Evolutionary conservation across 1,140 invertebrate genomes (phyloP).

Genomic region (Palaemon carinicauda): DNA sequence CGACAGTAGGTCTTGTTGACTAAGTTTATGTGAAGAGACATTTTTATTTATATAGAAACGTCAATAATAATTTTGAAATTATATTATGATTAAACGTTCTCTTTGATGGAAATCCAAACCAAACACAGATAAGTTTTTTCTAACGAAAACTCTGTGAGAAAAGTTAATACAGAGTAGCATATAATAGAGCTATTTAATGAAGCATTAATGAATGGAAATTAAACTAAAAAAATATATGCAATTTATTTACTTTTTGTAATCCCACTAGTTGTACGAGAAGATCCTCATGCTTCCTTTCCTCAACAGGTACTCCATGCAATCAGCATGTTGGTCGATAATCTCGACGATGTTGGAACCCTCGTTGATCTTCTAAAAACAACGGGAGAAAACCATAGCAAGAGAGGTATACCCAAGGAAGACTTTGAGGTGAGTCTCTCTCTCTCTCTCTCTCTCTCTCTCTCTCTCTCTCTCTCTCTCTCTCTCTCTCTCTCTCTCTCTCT

Average conservation of each 20-base stretch:
- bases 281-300: background rate
- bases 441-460: background rate
- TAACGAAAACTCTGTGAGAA: no score
- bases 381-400: slow-evolving; percentile 3
- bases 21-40: no score
- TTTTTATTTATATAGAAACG: no score
- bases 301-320: slow-evolving; percentile 17
- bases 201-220: no score
- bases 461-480: background rate
- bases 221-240: no score
- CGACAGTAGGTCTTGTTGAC: background rate
- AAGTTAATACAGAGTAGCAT: no score
- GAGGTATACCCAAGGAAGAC: slow-evolving; percentile 15
- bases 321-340: slow-evolving; percentile 23
- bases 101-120: no score
- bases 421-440: background rate
- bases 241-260: no score
- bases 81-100: background rate
- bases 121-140: no score
- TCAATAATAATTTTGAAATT: background rate
- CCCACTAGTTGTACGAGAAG: no score
- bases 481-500: no score
- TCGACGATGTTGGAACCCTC: slow-evolving; percentile 16
- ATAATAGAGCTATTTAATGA: no score
- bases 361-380: slow-evolving; percentile 27